Evolutionary conservation across 1,140 invertebrate genomes (phyloP).

Genomic region (Drosophila arawakana): DNA sequence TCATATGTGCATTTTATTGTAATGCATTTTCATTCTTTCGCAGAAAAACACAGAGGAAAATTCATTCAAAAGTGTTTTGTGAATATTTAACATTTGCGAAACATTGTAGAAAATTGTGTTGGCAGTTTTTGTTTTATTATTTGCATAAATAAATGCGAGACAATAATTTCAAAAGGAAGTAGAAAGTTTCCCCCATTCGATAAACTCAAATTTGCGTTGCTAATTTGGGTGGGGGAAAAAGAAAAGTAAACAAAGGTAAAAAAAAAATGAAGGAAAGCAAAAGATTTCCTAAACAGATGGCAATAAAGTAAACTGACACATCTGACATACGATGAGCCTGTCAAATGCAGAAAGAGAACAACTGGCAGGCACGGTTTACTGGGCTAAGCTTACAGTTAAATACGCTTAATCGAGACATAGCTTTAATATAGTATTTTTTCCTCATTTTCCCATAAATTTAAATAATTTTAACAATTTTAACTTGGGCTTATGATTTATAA

Average conservation of each 20-base stretch:
- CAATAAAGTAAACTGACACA: background rate
- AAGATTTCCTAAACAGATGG: slow-evolving; percentile 1
- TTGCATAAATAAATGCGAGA: slow-evolving; percentile 3
- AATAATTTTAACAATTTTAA: too few relatives aligned
- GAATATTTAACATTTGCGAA: slow-evolving; percentile 19
- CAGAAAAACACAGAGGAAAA: slow-evolving; percentile 47
- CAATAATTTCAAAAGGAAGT: background rate
- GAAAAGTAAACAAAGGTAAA: slow-evolving; percentile 2
- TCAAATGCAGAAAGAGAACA: slow-evolving; percentile 1
- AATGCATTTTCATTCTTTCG: slow-evolving; percentile 61
- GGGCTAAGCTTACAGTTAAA: background rate
- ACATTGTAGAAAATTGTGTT: background rate
- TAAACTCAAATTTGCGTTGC: slow-evolving; percentile 6
- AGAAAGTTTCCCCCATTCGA: background rate
- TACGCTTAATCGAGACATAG: background rate
- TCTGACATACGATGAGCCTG: background rate
- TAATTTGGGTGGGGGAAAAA: background rate
- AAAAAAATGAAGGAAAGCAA: slow-evolving; percentile 9
- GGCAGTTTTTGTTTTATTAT: background rate
- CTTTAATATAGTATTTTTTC: too few relatives aligned
- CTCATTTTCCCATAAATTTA: too few relatives aligned
- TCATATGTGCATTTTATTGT: slow-evolving; percentile 63
- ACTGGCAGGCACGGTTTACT: background rate
- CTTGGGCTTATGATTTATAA: too few relatives aligned
- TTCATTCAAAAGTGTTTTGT: slow-evolving; percentile 58